phyloP scores from a whole-genome alignment of 2,797 vertebrate species.

The Liparis tanakae region DNA sequence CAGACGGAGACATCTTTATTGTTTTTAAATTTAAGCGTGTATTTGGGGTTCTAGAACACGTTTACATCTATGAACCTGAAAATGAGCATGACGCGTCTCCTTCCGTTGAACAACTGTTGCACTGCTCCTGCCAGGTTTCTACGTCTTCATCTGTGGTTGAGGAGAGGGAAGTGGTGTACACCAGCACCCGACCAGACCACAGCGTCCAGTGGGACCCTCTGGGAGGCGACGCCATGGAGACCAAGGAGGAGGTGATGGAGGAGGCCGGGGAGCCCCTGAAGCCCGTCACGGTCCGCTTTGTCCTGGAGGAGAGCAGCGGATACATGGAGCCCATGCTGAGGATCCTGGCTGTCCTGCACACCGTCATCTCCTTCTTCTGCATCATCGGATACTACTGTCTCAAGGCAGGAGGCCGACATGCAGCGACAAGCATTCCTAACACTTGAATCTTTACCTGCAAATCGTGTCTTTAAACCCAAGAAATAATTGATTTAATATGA shows the following conservation, averaged over 20 bases:
- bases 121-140: conserved; percentile 85
- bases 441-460: neutral
- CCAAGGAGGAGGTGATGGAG: conserved; percentile 40
- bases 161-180: conserved; percentile 83
- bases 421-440: neutral
- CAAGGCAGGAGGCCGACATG: conserved; percentile 79
- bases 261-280: conserved; percentile 43
- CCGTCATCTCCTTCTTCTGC: conserved; percentile 96
- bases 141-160: conserved; percentile 90
- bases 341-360: conserved; percentile 92
- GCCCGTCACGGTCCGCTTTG: conserved; percentile 88
- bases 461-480: neutral
- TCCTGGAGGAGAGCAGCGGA: conserved; percentile 95
- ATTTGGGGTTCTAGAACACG: no score
- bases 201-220: conserved; percentile 77
- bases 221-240: conserved; percentile 46
- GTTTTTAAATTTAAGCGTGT: neutral
- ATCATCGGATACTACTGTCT: conserved; percentile 98
- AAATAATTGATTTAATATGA: neutral
- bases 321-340: conserved; percentile 96
- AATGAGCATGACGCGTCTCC: neutral
- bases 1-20: neutral
- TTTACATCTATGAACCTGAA: neutral
- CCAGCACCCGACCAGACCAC: conserved; percentile 69
- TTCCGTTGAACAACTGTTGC: neutral